Evolutionary conservation across 2,797 vertebrate genomes (phyloP), one percentile per base, ranked within the genome.

Genomic region (Halcyon leucocephala): DNA sequence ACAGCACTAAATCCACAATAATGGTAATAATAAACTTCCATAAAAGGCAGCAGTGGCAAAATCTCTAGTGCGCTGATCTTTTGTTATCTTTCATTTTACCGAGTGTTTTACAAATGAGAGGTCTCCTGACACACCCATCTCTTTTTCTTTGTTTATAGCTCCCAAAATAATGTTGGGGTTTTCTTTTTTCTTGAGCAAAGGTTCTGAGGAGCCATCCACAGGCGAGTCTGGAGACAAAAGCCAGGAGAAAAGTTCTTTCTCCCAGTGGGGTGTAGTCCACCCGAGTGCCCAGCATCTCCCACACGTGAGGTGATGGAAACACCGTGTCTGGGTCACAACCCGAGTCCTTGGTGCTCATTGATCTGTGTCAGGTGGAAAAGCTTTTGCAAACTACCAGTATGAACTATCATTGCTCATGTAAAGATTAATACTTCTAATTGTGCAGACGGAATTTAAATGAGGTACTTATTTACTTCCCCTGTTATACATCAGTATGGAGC

Each of bases 351-450:
- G 60, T 8, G 58, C 70, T 86, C 77, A 3, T 79, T 76, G 89
- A 61, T 91, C 92, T 83, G 2, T 81, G 91, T 77, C 92, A 88
- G 87, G 13, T 70, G 81, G 65, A 86, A 83, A 89, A 97, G 93
- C 82, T 89, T 96, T 88, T 94, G 70, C 46, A 33, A 70, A 49
- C 72, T 64, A 9, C 65, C 81, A 41, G 7, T 55, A 4, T 37
- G 94, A 93, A 41, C 18, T 1, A 41, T 88, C 82, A 35, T 91
- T 64, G 54, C 91, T 96, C 94, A 86, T 13, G 37, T 86, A 64
- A 66, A 95, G 92, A 97, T 96, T 96, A 96, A 97, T 97, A 95
- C 82, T 95, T 95, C 88, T 96, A 94, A 95, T 97, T 97, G 87
- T 77, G 90, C 94, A 33, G 51, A 76, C 66, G 76, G 95, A 95